A percentile compares a stretch with the other conserved stretches of the same genome.
Evolutionary conservation across 1,140 invertebrate species (phyloP).

Genomic region (Hesperophylax magnus): DNA sequence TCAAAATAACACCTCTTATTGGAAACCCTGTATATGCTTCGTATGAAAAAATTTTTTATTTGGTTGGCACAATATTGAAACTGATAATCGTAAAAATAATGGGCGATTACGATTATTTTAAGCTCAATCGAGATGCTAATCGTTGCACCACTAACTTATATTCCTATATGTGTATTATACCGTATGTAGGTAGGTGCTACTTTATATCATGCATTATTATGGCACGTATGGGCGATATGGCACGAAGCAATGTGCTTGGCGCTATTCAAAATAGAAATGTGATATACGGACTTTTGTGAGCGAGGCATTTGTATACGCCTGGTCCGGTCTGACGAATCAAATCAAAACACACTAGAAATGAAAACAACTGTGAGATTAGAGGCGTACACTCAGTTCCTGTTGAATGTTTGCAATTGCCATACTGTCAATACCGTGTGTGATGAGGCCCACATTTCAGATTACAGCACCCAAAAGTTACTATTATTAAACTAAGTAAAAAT

Average conservation of each 20-base stretch:
- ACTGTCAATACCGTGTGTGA: too few relatives aligned
- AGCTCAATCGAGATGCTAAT: too few relatives aligned
- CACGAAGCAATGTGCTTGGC: conserved; percentile 44
- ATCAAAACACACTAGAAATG: conserved; percentile 1
- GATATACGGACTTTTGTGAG: conserved; percentile 30
- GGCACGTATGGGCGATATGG: conserved; percentile 7
- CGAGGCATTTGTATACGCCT: not conserved
- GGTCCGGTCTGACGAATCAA: not conserved
- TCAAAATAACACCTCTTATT: too few relatives aligned
- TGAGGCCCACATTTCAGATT: too few relatives aligned
- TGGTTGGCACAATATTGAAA: too few relatives aligned
- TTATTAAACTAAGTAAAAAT: too few relatives aligned
- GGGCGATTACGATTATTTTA: too few relatives aligned
- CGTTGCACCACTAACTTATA: not conserved
- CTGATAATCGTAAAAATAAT: too few relatives aligned
- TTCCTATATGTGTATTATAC: not conserved
- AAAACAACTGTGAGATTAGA: conserved; percentile 1
- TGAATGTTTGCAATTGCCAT: not conserved
- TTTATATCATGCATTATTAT: not conserved
- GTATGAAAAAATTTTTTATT: too few relatives aligned
- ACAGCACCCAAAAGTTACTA: too few relatives aligned
- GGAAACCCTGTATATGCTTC: too few relatives aligned
- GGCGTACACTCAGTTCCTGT: not conserved
- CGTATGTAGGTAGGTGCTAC: not conserved
- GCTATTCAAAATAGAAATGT: conserved; percentile 50